Base-by-base conservation (phyloP, 1,140 invertebrate species). In the Drosophila ananassae region DNA sequence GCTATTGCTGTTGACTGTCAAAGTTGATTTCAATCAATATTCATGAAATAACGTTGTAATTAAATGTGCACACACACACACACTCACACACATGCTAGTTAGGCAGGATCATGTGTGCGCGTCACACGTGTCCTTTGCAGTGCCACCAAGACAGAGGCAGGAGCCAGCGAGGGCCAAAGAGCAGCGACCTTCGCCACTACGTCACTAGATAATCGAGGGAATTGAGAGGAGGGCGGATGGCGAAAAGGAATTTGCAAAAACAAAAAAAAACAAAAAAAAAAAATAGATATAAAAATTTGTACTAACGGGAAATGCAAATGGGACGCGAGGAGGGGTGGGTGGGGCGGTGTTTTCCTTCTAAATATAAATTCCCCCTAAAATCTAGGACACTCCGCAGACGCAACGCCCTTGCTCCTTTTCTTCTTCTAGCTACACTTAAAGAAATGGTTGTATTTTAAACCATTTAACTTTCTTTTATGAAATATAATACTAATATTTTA, bases 101-200 rank as follows among this genome's bases (percentile, higher is more conserved):
- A 46, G 25, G 34, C 13, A 6, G 56, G 22, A 39, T 62, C 21
- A 50, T 60, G 67, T 50, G 17, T 66, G 73, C 78, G 79, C 78
- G 83, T 85, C 82, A 85, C 46, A 75, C 78, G 61, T 85, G 82
- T 82, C 82, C 82, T 85, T 82, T 75, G 78, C 82, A 69, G 52
- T 7, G 46, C 22, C 44, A 9, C 6, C 6, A 28, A 12, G n/a
- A 41, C 6, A 10, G 37, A 12, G n/a, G 30, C 17, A 32, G 30
- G 61, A 41, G 25, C 25, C 1, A 4, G 32, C 4, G 48, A 52
- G 34, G 51, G 17, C 51, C 9, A 21, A 34, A 22, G 66, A 69
- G 41, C 64, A 44, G 63, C 55, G 73, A 69, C 73, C 72, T 75
- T 77, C 63, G 73, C 47, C 56, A 25, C 63, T 53, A 69, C 73